phyloP scores from a whole-genome alignment of 2,113 vertebrate genomes.

The Dicaeum eximium region DNA sequence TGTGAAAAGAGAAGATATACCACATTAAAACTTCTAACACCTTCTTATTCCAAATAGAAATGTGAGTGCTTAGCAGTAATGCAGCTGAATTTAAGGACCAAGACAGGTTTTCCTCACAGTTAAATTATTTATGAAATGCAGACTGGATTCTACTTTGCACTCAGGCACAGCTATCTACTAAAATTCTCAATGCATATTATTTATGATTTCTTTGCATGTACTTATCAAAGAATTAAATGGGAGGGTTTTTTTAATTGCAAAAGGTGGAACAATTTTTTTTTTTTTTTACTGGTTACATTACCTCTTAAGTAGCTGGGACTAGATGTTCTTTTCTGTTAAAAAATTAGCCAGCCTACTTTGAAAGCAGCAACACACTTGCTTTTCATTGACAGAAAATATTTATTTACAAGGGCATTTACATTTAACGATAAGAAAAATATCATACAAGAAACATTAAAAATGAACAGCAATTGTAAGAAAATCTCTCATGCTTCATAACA shows the following conservation, averaged over 20 bases:
- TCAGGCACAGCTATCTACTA: not conserved
- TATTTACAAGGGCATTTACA: conserved; percentile 51
- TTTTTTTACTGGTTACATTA: not conserved
- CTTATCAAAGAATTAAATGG: not conserved
- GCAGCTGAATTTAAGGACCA: not conserved
- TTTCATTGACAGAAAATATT: conserved; percentile 39
- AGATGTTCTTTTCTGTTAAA: not conserved
- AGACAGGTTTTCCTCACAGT: not conserved
- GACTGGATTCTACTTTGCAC: not conserved
- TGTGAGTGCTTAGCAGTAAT: not conserved
- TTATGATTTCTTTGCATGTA: not conserved
- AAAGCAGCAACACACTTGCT: conserved; percentile 63
- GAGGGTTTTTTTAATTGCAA: not conserved
- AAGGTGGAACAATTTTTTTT: not conserved
- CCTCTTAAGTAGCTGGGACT: not conserved
- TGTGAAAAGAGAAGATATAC: not conserved
- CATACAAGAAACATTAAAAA: conserved; percentile 17
- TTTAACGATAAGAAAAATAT: not conserved
- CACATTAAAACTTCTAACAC: not conserved
- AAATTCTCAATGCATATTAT: not conserved
- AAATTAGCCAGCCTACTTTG: conserved; percentile 24
- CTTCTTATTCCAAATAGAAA: not conserved
- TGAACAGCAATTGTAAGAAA: not conserved
- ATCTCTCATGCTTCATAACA: not conserved
- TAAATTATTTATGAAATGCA: not conserved